These are phyloP conservation scores for Buphagus erythrorhynchus DNA, from an alignment of 2,797 vertebrate species.

Conservation along the genomic window DNA sequence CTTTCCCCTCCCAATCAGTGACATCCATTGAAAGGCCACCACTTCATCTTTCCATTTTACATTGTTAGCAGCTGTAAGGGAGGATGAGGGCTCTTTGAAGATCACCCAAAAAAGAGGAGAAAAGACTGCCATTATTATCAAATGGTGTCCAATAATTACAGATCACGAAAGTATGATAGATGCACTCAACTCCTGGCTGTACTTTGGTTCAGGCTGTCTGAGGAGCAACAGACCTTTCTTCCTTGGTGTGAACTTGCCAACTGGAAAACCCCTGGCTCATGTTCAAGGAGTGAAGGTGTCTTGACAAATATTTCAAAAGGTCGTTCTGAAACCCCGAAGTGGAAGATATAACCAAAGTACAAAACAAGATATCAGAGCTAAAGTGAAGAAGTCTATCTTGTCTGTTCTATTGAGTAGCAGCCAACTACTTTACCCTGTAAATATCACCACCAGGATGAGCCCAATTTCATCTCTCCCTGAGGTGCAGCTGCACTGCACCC, in stretches of 20 bases:
- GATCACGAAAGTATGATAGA: background rate
- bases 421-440: background rate
- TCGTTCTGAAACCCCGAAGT: background rate
- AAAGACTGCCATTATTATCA: conserved; percentile 23
- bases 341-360: background rate
- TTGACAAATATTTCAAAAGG: background rate
- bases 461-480: background rate
- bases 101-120: conserved; percentile 4
- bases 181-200: background rate
- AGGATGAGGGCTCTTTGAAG: conserved; percentile 52
- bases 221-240: background rate
- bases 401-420: background rate
- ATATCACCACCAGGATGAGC: background rate
- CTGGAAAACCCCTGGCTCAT: background rate
- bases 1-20: conserved; percentile 57
- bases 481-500: background rate
- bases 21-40: conserved; percentile 28
- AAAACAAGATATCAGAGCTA: background rate
- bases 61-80: conserved; percentile 48
- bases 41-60: conserved; percentile 38
- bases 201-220: background rate
- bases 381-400: accelerated
- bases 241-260: background rate
- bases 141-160: conserved; percentile 32
- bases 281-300: background rate